These are phyloP conservation scores for Holocentrus rufus DNA, from an alignment of 2,797 vertebrate genomes.

Conservation along the genomic window DNA sequence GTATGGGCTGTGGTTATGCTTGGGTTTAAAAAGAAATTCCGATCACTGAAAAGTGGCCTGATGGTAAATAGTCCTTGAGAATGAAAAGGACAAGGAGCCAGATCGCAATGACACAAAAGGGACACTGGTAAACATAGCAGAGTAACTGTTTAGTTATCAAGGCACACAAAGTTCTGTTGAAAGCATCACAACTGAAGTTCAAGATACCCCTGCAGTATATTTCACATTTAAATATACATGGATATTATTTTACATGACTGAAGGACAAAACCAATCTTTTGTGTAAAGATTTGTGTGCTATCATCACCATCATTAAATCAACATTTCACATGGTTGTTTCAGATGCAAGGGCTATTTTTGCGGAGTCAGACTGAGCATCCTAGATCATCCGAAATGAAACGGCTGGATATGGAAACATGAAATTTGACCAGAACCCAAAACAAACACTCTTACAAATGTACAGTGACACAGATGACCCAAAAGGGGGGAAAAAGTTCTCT, in stretches of 20 bases:
- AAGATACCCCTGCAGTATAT: conserved; percentile 81
- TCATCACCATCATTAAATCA: conserved; percentile 58
- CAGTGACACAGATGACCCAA: conserved; percentile 57
- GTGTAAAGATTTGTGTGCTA: conserved; percentile 70
- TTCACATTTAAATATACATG: conserved; percentile 81
- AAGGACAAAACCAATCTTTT: conserved; percentile 64
- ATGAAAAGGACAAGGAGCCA: conserved; percentile 57
- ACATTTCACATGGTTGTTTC: conserved; percentile 31
- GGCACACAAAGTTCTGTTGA: conserved; percentile 83
- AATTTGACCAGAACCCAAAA: conserved; percentile 54
- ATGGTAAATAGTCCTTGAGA: conserved; percentile 53
- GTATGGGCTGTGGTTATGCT: conserved; percentile 53
- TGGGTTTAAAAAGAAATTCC: conserved; percentile 41
- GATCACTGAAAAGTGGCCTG: conserved; percentile 38
- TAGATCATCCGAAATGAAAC: conserved; percentile 45
- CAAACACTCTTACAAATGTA: conserved; percentile 60
- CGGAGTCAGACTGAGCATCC: conserved; percentile 62
- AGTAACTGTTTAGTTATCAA: conserved; percentile 79
- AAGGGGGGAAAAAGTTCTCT: conserved; percentile 53
- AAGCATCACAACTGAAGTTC: conserved; percentile 79
- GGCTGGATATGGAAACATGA: conserved; percentile 43
- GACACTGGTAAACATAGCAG: conserved; percentile 77
- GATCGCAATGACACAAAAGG: conserved; percentile 61
- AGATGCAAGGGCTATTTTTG: conserved; percentile 55
- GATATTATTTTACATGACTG: conserved; percentile 74